Evolutionary conservation across 1,140 invertebrate species (phyloP).

Genomic region (Pogonomyrmex barbatus): DNA sequence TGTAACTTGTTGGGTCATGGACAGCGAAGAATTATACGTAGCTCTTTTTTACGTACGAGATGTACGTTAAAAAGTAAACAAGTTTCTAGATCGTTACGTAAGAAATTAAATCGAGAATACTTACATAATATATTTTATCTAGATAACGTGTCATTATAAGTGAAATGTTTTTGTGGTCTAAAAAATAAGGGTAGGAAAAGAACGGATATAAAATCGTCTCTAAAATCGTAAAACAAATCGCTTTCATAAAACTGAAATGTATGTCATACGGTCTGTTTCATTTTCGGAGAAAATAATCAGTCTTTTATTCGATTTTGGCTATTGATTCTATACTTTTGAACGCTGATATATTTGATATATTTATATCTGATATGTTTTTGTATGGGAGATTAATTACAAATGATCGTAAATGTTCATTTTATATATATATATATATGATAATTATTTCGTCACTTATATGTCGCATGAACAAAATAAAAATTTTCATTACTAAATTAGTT

Average conservation of each 20-base stretch:
- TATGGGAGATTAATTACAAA: not conserved
- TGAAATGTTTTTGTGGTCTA: not conserved
- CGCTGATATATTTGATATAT: not conserved
- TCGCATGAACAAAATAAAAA: not conserved
- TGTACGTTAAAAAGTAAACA: not conserved
- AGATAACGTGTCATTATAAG: not conserved
- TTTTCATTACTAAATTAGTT: conserved; percentile 19
- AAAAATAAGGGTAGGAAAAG: not conserved
- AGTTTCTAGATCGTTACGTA: not conserved
- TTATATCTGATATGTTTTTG: conserved; percentile 8
- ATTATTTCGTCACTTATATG: not conserved
- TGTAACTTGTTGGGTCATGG: not conserved
- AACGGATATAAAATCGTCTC: not conserved
- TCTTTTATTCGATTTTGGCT: not conserved
- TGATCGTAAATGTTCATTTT: not conserved
- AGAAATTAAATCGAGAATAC: not conserved
- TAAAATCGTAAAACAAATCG: not conserved
- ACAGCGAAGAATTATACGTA: not conserved
- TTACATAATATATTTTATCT: not conserved
- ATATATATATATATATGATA: not conserved
- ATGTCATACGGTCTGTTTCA: not conserved
- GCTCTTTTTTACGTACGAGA: not conserved
- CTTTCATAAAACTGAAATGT: not conserved
- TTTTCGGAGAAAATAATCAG: not conserved
- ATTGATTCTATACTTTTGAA: not conserved